Percentiles rank a stretch among this genome's conserved stretches.
Evolutionary conservation across 64 coral and sea anemone species (phyloP).

Genomic region (Dendronephthya gigantea): DNA sequence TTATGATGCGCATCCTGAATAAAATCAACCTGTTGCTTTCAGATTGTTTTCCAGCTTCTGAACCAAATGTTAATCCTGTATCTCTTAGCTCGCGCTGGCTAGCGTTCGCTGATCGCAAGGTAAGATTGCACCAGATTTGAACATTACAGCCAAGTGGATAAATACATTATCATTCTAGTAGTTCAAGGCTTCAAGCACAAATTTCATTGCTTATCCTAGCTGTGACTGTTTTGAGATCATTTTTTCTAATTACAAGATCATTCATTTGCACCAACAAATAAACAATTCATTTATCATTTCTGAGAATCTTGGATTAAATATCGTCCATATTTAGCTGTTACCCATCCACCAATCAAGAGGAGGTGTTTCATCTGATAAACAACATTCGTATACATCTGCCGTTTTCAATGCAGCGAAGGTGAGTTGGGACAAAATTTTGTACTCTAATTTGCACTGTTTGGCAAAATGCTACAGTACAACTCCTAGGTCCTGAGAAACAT

Average conservation of each 20-base stretch:
- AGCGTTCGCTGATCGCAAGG: conserved; percentile 91
- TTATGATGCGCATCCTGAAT: neutral
- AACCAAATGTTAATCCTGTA: conserved; percentile 80
- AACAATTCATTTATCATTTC: no score
- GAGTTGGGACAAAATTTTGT: neutral
- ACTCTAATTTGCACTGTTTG: no score
- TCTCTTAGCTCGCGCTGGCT: conserved; percentile 80
- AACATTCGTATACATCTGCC: conserved; percentile 83
- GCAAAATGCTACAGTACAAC: no score
- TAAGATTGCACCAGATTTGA: neutral
- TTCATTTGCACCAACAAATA: no score
- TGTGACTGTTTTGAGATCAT: no score
- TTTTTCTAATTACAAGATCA: no score
- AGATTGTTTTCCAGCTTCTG: conserved; percentile 89
- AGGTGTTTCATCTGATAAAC: conserved; percentile 73
- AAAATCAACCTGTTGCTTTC: neutral
- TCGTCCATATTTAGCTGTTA: conserved; percentile 36
- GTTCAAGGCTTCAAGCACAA: no score
- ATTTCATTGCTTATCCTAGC: no score
- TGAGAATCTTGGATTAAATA: no score
- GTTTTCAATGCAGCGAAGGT: conserved; percentile 97
- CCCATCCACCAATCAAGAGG: conserved; percentile 94
- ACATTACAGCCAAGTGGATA: neutral
- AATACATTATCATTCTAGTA: no score
- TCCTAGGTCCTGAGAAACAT: no score